Conservation (phyloP, 2,888 invertebrate genomes). For the Girardia tigrina region DNA sequence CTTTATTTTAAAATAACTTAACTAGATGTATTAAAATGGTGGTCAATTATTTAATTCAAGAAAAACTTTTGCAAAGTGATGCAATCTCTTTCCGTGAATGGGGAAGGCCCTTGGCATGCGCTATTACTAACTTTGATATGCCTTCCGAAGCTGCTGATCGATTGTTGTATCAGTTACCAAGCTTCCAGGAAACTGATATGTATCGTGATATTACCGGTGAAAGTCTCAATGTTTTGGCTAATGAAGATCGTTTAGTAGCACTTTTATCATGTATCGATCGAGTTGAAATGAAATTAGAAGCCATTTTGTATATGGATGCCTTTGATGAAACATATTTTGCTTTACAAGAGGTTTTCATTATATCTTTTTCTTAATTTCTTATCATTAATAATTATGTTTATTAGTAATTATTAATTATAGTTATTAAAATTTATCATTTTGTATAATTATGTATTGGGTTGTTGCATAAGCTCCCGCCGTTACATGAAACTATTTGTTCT, state of each 20-base stretch:
- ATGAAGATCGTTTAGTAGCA: background rate
- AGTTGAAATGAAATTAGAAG: constrained; percentile 9
- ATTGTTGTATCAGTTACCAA: constrained; percentile 25
- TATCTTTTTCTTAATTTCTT: too few relatives aligned
- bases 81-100: background rate
- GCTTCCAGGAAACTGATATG: background rate
- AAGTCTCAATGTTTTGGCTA: background rate
- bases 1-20: background rate
- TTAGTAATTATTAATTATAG: too few relatives aligned
- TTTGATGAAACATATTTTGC: constrained; percentile 15
- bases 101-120: background rate
- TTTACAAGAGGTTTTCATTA: background rate
- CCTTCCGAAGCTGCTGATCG: constrained; percentile 25
- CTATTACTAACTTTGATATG: constrained; percentile 14
- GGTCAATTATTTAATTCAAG: background rate
- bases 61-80: background rate
- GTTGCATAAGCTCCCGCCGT: too few relatives aligned
- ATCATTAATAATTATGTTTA: too few relatives aligned
- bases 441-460: too few relatives aligned
- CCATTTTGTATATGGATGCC: background rate
- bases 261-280: constrained; percentile 17
- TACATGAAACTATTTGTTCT: too few relatives aligned
- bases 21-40: constrained; percentile 18
- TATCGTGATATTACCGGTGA: constrained; percentile 26
- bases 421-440: too few relatives aligned